phyloP scores from a whole-genome alignment of 30 jellyfish, hydroid and myxozoan genomes.

The Aurelia sp. region DNA sequence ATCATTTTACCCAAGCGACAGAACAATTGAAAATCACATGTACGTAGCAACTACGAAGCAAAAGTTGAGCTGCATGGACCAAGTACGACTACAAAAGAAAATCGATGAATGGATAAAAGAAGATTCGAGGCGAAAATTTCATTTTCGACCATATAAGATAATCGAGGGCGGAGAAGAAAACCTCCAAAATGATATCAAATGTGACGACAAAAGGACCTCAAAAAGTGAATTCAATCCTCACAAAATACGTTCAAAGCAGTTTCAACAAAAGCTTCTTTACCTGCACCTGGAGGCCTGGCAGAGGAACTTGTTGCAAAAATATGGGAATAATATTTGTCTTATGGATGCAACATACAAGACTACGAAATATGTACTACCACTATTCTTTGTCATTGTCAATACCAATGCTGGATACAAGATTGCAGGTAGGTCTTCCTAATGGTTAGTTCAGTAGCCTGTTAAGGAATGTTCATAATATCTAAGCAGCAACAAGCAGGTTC shows the following conservation, averaged over 20 bases:
- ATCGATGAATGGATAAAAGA: background rate
- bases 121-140: background rate
- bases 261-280: conserved; percentile 3
- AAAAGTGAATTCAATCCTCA: background rate
- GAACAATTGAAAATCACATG: background rate
- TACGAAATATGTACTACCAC: background rate
- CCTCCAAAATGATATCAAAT: background rate
- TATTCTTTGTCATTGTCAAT: conserved; percentile 10
- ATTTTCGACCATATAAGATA: background rate
- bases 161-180: background rate
- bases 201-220: too few relatives aligned
- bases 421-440: conserved; percentile 6
- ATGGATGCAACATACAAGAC: conserved; percentile 26
- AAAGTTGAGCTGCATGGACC: background rate
- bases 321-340: conserved; percentile 5
- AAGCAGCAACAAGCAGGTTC: too few relatives aligned
- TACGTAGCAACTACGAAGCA: background rate
- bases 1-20: background rate
- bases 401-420: conserved; percentile 19
- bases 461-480: background rate
- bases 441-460: background rate
- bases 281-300: background rate
- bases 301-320: background rate
- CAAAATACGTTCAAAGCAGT: background rate
- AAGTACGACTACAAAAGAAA: background rate